Evolutionary conservation across 2,888 invertebrate genomes (phyloP).

Genomic region (Masnerella sp.): DNA sequence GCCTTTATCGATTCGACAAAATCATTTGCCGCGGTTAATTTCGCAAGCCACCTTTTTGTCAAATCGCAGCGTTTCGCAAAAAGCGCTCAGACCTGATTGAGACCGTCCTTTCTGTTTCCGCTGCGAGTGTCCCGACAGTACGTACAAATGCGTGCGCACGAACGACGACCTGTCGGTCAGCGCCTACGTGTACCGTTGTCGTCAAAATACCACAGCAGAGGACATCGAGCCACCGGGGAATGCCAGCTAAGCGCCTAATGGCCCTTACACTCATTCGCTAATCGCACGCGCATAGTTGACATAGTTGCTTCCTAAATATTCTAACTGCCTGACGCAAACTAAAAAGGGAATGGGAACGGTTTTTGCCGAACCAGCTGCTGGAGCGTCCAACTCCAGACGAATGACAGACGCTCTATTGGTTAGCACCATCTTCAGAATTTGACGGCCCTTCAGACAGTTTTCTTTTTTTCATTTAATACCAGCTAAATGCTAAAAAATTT

Average conservation of each 20-base stretch:
- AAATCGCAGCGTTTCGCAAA: slow-evolving; percentile 4
- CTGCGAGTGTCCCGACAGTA: slow-evolving; percentile 79
- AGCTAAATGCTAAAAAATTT: too few species aligned
- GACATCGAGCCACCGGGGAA: slow-evolving; percentile 67
- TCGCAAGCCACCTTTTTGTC: slow-evolving; percentile 1
- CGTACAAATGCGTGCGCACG: slow-evolving; percentile 77
- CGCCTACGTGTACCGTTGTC: slow-evolving; percentile 81
- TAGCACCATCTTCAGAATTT: too few species aligned
- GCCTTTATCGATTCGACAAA: slow-evolving; percentile 25
- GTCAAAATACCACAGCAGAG: slow-evolving; percentile 69
- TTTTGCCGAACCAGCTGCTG: slow-evolving; percentile 9
- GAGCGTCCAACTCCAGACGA: background rate
- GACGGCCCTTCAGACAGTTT: too few species aligned
- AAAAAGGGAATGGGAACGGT: slow-evolving; percentile 26
- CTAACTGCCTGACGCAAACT: slow-evolving; percentile 29
- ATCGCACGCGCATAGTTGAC: slow-evolving; percentile 34
- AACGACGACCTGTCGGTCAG: slow-evolving; percentile 81
- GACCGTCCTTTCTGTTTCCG: slow-evolving; percentile 71
- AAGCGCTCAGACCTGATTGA: slow-evolving; percentile 15
- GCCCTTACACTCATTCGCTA: slow-evolving; percentile 11
- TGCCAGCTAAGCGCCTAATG: slow-evolving; percentile 53
- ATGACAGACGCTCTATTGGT: too few species aligned
- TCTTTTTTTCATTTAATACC: too few species aligned
- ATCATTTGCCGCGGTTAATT: slow-evolving; percentile 6
- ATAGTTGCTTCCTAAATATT: slow-evolving; percentile 48